Base-by-base conservation (phyloP, 2,888 invertebrate genomes). In the Amorpha juglandis region DNA sequence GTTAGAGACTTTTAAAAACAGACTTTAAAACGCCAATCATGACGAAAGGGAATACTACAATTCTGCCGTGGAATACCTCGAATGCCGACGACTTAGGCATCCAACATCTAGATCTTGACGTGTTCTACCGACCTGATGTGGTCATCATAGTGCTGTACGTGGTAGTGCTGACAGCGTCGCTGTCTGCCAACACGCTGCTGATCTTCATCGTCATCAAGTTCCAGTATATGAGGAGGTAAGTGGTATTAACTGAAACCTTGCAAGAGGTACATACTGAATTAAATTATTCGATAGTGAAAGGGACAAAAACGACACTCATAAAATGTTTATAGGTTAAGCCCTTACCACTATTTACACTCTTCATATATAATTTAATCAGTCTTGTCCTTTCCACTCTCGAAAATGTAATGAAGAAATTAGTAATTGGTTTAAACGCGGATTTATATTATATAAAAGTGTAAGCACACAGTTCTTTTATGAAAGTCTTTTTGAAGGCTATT, bases 141-240 rank as follows among this genome's bases (percentile, higher is more conserved):
- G 82, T 94, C 52, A 93, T 96, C 65, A 95, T 96, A 72, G 92
- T 91, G 63, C 84, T 96, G 70, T 96, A 96, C 74, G 93, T 95
- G 65, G 94, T 94, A 0, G 94, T 96, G 65, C 94, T 96, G 73
- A 87, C 95, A 0, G 87, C 95, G 0, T 96, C 96, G 0, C 89
- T 96, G 51, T 90, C 94, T 0, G 95, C 96, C 6, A 96, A 96
- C 74, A 92, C 95, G 6, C 88, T 96, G 76, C 95, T 96, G 63
- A 96, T 96, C 73, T 92, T 95, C 71, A 95, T 96, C 38, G 95
- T 96, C 73, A 94, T 95, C 86, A 95, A 95, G 83, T 96, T 95
- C 83, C 95, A 95, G 84, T 96, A 95, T 75, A 95, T 96, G 95
- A 91, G 96, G 74, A 96, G 95, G 96, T 96, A 81, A 93, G 95